Percentiles rank a stretch among this genome's conserved stretches.
These are phyloP conservation scores for Malachius bipustulatus DNA, from an alignment of 2,888 invertebrate species.

Conservation along the genomic window DNA sequence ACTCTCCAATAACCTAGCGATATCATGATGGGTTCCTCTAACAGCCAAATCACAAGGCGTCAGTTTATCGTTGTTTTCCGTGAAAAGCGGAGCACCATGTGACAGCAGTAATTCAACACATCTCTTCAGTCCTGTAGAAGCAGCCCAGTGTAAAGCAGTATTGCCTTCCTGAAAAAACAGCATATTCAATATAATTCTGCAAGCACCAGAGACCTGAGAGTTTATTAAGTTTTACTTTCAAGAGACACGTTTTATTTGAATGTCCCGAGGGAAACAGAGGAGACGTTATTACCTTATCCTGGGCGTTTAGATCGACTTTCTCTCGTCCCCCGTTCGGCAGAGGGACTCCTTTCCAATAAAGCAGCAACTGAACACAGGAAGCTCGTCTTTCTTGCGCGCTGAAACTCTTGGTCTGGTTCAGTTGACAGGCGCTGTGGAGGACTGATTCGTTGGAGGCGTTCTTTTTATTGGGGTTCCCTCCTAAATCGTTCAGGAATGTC, in stretches of 20 bases:
- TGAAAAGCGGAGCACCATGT: conserved; percentile 47
- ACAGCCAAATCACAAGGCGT: conserved; percentile 57
- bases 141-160: conserved; percentile 55
- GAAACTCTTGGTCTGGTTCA: conserved; percentile 38
- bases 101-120: conserved; percentile 51
- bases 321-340: conserved; percentile 45
- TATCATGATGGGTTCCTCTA: conserved; percentile 44
- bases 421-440: conserved; percentile 48
- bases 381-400: conserved; percentile 45
- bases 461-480: conserved; percentile 56
- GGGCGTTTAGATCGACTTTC: conserved; percentile 44
- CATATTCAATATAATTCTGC: no score
- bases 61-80: conserved; percentile 48
- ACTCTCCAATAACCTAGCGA: conserved; percentile 52
- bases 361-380: conserved; percentile 48
- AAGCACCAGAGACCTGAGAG: no score
- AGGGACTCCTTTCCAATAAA: conserved; percentile 48
- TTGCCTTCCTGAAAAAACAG: conserved; percentile 46
- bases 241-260: no score
- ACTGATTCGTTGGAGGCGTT: conserved; percentile 51
- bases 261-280: no score
- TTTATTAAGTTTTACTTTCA: no score
- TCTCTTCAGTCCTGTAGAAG: conserved; percentile 46
- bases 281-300: conserved; percentile 47
- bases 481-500: conserved; percentile 50